These are phyloP conservation scores for Peromyscus polionotus DNA, from an alignment of 2,113 vertebrate species.

Conservation along the genomic window DNA sequence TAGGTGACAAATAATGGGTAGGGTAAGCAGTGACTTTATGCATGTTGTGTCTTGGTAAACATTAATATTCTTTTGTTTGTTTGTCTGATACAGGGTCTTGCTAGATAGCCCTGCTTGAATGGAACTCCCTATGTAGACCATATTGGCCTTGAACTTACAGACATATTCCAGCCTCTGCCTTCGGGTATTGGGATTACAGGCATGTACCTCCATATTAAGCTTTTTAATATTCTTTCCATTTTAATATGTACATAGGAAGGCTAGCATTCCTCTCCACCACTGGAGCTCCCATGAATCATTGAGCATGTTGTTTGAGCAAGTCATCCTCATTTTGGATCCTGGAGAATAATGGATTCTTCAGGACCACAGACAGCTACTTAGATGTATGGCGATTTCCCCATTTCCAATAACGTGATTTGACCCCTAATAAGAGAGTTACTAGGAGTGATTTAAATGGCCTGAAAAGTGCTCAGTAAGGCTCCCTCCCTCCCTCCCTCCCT, in stretches of 20 bases:
- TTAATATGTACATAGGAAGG: neutral
- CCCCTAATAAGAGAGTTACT: neutral
- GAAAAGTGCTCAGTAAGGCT: neutral
- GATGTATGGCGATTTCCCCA: fast-evolving
- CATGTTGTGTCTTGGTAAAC: neutral
- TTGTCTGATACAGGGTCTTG: neutral
- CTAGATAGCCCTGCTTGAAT: neutral
- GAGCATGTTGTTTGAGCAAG: neutral
- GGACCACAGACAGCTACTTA: neutral
- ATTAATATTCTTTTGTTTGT: neutral
- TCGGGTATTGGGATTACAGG: neutral
- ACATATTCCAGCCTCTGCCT: neutral
- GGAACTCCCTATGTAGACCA: neutral
- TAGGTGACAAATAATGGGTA: neutral
- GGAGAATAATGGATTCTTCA: slow-evolving; percentile 40
- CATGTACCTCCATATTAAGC: neutral
- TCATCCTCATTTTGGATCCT: neutral
- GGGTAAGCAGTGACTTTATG: neutral
- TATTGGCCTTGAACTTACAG: neutral
- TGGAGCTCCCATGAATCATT: neutral
- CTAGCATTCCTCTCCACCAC: neutral
- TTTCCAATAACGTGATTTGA: neutral
- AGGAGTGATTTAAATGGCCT: neutral
- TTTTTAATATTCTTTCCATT: neutral
- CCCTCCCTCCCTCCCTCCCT: neutral